Conservation (phyloP, 2,888 invertebrate species). For the Lepetodrilus schrolli region DNA sequence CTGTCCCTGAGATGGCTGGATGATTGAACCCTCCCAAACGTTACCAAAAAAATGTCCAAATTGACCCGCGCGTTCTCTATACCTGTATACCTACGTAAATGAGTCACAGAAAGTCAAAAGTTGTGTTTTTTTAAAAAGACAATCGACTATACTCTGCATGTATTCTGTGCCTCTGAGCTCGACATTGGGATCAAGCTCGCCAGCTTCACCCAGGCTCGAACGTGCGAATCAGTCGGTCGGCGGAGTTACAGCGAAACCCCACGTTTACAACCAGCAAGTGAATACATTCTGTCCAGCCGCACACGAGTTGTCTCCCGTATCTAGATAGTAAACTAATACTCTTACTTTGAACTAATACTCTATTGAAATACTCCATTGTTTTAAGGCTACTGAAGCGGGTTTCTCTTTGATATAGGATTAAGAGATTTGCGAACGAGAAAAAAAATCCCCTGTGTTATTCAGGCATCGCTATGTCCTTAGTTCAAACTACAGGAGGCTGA, state of each 20-base stretch:
- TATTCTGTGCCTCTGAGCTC: not conserved
- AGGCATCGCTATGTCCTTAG: not conserved
- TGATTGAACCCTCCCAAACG: too few relatives aligned
- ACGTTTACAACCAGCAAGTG: not conserved
- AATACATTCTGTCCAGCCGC: not conserved
- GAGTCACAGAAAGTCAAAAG: not conserved
- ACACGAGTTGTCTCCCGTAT: conserved; percentile 12
- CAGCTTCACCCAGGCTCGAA: conserved; percentile 25
- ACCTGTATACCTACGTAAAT: too few relatives aligned
- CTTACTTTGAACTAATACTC: not conserved
- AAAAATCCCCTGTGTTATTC: too few relatives aligned
- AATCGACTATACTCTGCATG: conserved; percentile 17
- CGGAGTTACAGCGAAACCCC: not conserved
- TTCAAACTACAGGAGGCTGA: not conserved
- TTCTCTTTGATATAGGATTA: conserved; percentile 20
- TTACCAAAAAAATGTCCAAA: too few relatives aligned
- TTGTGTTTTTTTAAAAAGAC: not conserved
- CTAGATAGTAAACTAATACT: too few relatives aligned
- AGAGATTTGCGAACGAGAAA: not conserved
- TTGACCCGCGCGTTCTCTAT: too few relatives aligned
- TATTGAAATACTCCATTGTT: not conserved
- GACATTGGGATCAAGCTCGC: not conserved
- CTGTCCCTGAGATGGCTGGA: too few relatives aligned
- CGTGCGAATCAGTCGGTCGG: not conserved
- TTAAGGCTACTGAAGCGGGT: not conserved